phyloP scores from a whole-genome alignment of 2,797 vertebrate genomes.

The Trichosurus vulpecula region DNA sequence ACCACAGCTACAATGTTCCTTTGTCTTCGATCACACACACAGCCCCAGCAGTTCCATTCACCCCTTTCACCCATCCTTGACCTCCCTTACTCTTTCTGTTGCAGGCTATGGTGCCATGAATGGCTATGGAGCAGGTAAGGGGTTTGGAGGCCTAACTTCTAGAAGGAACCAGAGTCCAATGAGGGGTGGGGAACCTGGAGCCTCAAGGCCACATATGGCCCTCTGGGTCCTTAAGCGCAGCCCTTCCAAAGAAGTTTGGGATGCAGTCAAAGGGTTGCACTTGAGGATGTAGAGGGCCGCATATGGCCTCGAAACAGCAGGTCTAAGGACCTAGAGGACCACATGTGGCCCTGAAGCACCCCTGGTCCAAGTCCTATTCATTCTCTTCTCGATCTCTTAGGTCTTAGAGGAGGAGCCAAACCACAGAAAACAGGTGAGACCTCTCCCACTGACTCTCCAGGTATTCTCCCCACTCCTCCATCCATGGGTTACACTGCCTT shows the following conservation, averaged over 20 bases:
- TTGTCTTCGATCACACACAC: background rate
- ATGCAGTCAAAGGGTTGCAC: too few species aligned
- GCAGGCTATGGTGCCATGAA: background rate
- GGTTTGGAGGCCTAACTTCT: background rate
- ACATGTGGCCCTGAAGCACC: too few species aligned
- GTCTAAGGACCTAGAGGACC: too few species aligned
- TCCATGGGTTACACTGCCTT: slow-evolving; percentile 33
- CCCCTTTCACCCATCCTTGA: background rate
- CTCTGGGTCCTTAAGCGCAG: too few species aligned
- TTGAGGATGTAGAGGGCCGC: too few species aligned
- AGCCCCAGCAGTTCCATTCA: background rate
- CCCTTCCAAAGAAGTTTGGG: too few species aligned
- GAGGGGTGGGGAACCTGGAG: too few species aligned
- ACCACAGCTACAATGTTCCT: background rate
- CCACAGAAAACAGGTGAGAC: background rate
- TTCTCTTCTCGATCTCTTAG: background rate
- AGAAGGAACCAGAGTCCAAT: background rate
- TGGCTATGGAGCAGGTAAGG: background rate
- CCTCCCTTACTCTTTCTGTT: background rate
- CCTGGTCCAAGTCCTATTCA: background rate
- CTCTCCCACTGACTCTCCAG: background rate
- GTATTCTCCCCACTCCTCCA: background rate
- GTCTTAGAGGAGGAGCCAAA: background rate
- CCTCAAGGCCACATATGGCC: too few species aligned
- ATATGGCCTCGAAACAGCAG: too few species aligned